phyloP scores from a whole-genome alignment of 2,113 vertebrate genomes.

The Urocynchramus pylzowi region DNA sequence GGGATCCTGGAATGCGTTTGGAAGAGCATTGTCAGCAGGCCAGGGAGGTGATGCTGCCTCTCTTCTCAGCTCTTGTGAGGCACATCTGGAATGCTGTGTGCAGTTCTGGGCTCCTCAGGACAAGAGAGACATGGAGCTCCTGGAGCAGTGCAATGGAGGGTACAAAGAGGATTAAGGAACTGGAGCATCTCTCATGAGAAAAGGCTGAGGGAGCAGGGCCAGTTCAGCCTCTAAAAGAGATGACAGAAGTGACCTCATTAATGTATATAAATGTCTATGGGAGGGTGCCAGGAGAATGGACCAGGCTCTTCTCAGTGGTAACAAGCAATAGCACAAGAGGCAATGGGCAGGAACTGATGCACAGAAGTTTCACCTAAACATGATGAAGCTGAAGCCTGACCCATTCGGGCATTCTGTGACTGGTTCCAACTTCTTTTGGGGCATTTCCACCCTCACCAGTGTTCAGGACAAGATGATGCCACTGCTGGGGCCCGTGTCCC shows the following conservation, averaged over 20 bases:
- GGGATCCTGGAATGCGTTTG: rapidly evolving
- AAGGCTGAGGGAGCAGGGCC: not conserved
- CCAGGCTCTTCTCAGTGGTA: not conserved
- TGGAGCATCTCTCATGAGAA: not conserved
- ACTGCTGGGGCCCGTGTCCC: not conserved
- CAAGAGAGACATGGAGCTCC: not conserved
- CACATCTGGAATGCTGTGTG: not conserved
- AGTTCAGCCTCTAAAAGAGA: not conserved
- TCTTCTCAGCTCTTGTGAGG: not conserved
- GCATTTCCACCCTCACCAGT: rapidly evolving
- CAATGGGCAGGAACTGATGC: not conserved
- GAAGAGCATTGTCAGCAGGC: not conserved
- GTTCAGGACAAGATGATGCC: not conserved
- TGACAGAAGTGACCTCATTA: not conserved
- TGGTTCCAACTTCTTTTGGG: not conserved
- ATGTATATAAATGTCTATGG: not conserved
- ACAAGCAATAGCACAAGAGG: not conserved
- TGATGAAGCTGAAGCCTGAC: rapidly evolving
- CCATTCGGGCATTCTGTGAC: not conserved
- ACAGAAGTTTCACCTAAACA: not conserved
- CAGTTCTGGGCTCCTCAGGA: not conserved
- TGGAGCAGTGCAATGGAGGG: not conserved
- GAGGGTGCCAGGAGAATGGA: not conserved
- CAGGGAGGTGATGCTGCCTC: not conserved
- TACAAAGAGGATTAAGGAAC: not conserved